Evolutionary conservation across 1,140 invertebrate genomes (phyloP).

Genomic region (Drosophila seguyi): DNA sequence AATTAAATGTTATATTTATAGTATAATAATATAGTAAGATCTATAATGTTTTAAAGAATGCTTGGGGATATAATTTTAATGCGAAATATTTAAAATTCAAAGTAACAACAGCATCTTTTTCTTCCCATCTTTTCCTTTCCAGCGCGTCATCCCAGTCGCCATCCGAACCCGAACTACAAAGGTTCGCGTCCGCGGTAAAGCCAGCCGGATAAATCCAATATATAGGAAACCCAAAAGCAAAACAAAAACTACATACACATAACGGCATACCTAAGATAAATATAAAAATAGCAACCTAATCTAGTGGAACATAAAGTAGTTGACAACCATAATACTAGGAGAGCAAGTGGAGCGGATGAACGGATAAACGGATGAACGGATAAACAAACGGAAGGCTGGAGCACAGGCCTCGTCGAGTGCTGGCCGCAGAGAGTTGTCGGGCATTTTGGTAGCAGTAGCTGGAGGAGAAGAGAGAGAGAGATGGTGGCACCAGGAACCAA

Average conservation of each 20-base stretch:
- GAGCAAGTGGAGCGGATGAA: slow-evolving; percentile 23
- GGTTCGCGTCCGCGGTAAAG: slow-evolving; percentile 80
- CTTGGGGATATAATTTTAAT: no score
- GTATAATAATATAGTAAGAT: no score
- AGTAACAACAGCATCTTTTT: neutral
- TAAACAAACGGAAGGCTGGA: slow-evolving; percentile 16
- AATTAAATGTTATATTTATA: no score
- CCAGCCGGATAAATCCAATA: slow-evolving; percentile 27
- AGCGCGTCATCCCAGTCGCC: slow-evolving; percentile 83
- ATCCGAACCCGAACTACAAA: slow-evolving; percentile 85
- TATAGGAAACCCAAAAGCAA: slow-evolving; percentile 40
- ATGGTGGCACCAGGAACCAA: slow-evolving; percentile 30
- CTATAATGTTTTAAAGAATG: no score
- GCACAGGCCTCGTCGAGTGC: slow-evolving; percentile 49
- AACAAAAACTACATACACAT: slow-evolving; percentile 79
- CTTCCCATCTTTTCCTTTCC: neutral
- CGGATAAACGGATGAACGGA: slow-evolving; percentile 15
- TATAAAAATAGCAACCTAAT: slow-evolving; percentile 83
- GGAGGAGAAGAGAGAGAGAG: slow-evolving; percentile 7
- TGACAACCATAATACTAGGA: slow-evolving; percentile 62
- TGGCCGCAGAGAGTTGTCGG: slow-evolving; percentile 47
- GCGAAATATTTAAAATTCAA: no score
- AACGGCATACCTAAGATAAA: slow-evolving; percentile 83
- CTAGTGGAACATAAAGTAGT: slow-evolving; percentile 83
- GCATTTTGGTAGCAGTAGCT: slow-evolving; percentile 46